Conservation (phyloP, 2,797 vertebrate genomes). For the Psittacula echo region DNA sequence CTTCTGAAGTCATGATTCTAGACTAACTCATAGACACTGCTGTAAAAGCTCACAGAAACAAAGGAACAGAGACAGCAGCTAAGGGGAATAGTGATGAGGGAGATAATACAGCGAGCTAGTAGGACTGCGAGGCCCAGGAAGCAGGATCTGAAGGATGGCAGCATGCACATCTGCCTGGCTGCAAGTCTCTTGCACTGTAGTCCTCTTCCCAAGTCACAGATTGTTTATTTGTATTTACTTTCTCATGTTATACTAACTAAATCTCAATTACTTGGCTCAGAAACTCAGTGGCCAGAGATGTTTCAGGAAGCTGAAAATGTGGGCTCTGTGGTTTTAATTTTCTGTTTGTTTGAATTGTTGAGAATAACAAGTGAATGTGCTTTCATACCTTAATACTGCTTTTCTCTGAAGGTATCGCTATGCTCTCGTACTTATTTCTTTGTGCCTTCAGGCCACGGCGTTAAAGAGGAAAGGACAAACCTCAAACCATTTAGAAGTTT, state of each 20-base stretch:
- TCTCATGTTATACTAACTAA: neutral
- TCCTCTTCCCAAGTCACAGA: neutral
- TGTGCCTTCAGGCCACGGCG: neutral
- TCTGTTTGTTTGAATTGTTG: neutral
- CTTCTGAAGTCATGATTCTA: constrained; percentile 5
- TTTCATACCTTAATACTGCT: neutral
- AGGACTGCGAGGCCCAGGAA: neutral
- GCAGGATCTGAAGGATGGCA: neutral
- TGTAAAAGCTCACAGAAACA: constrained; percentile 7
- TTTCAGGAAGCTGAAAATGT: neutral
- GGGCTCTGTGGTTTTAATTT: neutral
- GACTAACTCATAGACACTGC: constrained; percentile 4
- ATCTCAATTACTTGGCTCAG: neutral
- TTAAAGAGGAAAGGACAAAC: neutral
- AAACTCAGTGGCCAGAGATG: neutral
- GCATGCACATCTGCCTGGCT: neutral
- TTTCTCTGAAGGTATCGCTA: neutral
- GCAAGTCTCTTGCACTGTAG: neutral
- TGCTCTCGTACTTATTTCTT: neutral
- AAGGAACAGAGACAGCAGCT: constrained; percentile 9
- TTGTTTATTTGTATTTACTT: neutral
- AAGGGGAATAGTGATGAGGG: neutral
- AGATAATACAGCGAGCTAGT: neutral
- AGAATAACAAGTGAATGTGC: neutral
- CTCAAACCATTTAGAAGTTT: neutral